Evolutionary conservation across 2,113 vertebrate species (phyloP), one percentile per base, ranked within the genome.

Genomic region (Hemicordylus capensis): DNA sequence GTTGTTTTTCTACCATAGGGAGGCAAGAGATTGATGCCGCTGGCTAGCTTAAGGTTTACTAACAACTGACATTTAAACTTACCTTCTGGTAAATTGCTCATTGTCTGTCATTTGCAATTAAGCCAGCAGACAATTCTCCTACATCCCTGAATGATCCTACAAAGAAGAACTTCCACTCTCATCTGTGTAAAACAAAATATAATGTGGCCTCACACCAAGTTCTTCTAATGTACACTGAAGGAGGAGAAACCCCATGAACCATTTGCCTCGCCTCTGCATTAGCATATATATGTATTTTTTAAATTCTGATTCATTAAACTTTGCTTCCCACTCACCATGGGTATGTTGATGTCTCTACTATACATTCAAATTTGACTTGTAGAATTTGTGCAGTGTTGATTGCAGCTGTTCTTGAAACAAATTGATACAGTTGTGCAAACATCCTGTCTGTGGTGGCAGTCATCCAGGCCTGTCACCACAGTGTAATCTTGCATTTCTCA

Each of bases 121-220:
- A 85, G 64, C 58, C 39, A n/a, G 22, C 51, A 84, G 42, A 82
- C 63, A 87, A 51, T 63, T 24, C 26, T 1, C 0, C 12, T 4
- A 31, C 0, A 1, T 34, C 67, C 61, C 42, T 72, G 80, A 87
- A 77, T 77, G n/a, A 77, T 87, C 42, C n/a, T 61, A 51, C 54
- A 46, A 64, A 51, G 63, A 44, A 37, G 12, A 66, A n/a, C 24
- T 9, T 74, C 2, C 22, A 26, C 72, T 81, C 61, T 63, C 15
- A 42, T 66, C 39, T 19, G 72, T 81, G 39, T 0, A 1, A 80
- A 75, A 51, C 28, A 5, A 39, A 85, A 28, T 12, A 31, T 5
- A 20, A 37, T 7, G 2, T 0, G 0, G 4, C 37, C 73, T 70
- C 67, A 3, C 2, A 6, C 37, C 46, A 67, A 31, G 34, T 39